Evolutionary conservation across 2,888 invertebrate genomes (phyloP), one percentile per base, ranked within the genome.

Genomic region (Auanema sp.): DNA sequence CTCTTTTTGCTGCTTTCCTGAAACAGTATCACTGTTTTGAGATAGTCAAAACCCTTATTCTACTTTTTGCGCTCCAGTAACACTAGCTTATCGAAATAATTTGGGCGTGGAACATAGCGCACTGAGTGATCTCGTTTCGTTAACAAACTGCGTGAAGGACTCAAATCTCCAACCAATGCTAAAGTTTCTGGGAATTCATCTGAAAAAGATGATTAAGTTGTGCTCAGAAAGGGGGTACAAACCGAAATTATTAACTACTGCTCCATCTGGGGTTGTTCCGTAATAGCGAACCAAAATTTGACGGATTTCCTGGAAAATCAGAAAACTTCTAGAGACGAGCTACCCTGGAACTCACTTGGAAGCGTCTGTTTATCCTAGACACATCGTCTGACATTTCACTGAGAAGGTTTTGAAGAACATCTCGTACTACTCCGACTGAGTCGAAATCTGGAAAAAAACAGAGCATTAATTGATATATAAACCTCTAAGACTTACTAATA

Each of bases 301-400:
- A 10, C 50, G 49, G 18, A 62, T 62, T 40, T 62, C 49, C 57
- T 60, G 42, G 16, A 55, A 41, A 16, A 41, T 56, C 4, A 21
- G 10, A 51, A 51, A 3, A 47, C 10, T 3, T 18, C 16, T 18
- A 47, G 6, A 5, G 16, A 47, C 6, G 47, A 47, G 10, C 21
- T 21, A 3, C 3, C 3, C 47, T 54, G 5, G 2, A 40, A 54
- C 43, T 11, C 6, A 60, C 60, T 10, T 14, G 12, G n/a, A 57
- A 62, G 5, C 62, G 56, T 18, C 24, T 18, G n/a, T 62, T 56
- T 50, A 57, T 50, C 42, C 57, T 49, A 10, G 42, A 25, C n/a
- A 62, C 57, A 16, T 62, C 62, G 11, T 57, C 41, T 8, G 62
- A 51, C n/a, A 62, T 51, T 14, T 62, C 57, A 4, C 57, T 57